Percentiles rank a stretch among this genome's conserved stretches.
Evolutionary conservation across 2,797 vertebrate genomes (phyloP).

Genomic region (Gymnothorax reevesii): DNA sequence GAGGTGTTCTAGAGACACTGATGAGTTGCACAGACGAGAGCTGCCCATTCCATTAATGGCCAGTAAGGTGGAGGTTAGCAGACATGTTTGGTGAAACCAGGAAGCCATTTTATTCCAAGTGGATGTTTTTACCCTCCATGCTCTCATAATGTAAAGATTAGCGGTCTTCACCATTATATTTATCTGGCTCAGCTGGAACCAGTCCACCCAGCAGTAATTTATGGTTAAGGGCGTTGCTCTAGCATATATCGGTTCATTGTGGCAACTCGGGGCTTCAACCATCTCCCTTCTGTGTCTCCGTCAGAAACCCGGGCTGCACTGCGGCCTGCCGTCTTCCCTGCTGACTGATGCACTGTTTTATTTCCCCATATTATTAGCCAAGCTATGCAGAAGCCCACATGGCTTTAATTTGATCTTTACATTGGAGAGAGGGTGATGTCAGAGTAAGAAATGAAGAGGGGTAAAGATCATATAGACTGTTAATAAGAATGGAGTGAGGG

Average conservation of each 20-base stretch:
- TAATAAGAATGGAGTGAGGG: not conserved
- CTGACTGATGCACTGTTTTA: not conserved
- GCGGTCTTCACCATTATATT: no score
- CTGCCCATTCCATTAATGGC: not conserved
- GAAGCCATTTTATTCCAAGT: not conserved
- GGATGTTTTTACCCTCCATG: not conserved
- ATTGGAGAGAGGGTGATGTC: not conserved
- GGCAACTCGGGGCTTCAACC: no score
- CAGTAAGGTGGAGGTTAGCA: not conserved
- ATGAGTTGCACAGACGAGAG: not conserved
- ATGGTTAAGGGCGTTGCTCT: no score
- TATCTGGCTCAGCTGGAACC: no score
- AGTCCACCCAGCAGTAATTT: no score
- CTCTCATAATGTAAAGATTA: not conserved
- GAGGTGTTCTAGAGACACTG: not conserved
- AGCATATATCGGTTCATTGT: no score
- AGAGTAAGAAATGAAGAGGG: no score
- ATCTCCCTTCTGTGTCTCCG: no score
- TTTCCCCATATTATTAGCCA: not conserved
- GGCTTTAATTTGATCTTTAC: not conserved
- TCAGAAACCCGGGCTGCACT: no score
- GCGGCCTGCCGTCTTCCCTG: not conserved
- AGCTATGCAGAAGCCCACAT: not conserved
- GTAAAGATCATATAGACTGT: no score
- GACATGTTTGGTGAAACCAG: not conserved